phyloP scores from a whole-genome alignment of 2,113 vertebrate species.

The Poeciliopsis prolifica region DNA sequence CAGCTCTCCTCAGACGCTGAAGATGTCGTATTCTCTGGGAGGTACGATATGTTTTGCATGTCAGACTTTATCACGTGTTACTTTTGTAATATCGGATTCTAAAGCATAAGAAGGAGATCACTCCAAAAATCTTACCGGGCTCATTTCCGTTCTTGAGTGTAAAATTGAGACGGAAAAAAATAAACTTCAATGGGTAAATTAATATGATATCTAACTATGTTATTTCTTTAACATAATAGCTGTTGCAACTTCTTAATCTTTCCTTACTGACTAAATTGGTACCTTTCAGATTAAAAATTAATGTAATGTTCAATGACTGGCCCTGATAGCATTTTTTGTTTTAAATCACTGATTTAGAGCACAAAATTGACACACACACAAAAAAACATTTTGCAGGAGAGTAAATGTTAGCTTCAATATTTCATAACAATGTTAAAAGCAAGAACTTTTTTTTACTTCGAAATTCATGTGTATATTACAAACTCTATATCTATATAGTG shows the following conservation, averaged over 20 bases:
- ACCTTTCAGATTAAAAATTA: too few relatives aligned
- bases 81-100: neutral
- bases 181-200: neutral
- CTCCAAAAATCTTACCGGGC: neutral
- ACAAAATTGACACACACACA: too few relatives aligned
- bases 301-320: too few relatives aligned
- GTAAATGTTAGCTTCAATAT: too few relatives aligned
- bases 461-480: neutral
- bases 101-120: neutral
- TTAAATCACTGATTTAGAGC: too few relatives aligned
- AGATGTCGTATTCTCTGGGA: conserved; percentile 66
- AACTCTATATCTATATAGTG: neutral
- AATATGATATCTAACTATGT: neutral
- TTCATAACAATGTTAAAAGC: neutral
- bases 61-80: neutral
- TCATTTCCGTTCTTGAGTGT: neutral
- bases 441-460: neutral
- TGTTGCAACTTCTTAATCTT: too few relatives aligned
- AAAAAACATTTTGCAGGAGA: too few relatives aligned
- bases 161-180: neutral
- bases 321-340: too few relatives aligned
- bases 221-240: neutral
- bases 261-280: too few relatives aligned
- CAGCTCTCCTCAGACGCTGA: conserved; percentile 10
- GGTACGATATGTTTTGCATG: conserved; percentile 50